phyloP scores from a whole-genome alignment of 2,113 vertebrate species.

The Coptodon bakossiorum region DNA sequence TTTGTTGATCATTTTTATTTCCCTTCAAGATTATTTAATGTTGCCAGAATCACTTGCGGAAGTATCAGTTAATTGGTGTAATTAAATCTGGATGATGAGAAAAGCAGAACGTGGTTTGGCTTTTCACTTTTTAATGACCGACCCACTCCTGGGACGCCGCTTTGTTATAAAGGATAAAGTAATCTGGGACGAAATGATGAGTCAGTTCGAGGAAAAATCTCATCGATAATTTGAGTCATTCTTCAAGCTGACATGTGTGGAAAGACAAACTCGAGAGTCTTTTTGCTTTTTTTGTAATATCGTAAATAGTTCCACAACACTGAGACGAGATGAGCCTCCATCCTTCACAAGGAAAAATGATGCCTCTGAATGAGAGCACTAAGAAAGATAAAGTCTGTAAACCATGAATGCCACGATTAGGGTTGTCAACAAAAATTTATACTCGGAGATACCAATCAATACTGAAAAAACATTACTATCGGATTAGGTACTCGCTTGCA shows the following conservation, averaged over 20 bases:
- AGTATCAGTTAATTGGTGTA: background rate
- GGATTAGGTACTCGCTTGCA: background rate
- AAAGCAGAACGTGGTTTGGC: background rate
- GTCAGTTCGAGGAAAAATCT: background rate
- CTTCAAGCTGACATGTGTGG: background rate
- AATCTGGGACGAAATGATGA: background rate
- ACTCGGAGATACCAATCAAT: background rate
- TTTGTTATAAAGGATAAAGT: background rate
- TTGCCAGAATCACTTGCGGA: background rate
- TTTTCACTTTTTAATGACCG: background rate
- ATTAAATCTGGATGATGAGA: background rate
- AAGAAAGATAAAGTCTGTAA: background rate
- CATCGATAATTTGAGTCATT: background rate
- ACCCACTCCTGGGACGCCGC: fast-evolving
- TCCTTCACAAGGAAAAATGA: background rate
- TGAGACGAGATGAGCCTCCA: background rate
- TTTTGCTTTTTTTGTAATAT: background rate
- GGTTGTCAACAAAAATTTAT: background rate
- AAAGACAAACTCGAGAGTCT: background rate
- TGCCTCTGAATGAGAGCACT: background rate
- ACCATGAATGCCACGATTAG: background rate
- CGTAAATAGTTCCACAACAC: background rate
- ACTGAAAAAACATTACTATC: background rate
- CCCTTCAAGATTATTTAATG: background rate
- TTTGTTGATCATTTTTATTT: background rate